These are phyloP conservation scores for Andrena hattorfiana DNA, from an alignment of 2,888 invertebrate species.

Conservation along the genomic window DNA sequence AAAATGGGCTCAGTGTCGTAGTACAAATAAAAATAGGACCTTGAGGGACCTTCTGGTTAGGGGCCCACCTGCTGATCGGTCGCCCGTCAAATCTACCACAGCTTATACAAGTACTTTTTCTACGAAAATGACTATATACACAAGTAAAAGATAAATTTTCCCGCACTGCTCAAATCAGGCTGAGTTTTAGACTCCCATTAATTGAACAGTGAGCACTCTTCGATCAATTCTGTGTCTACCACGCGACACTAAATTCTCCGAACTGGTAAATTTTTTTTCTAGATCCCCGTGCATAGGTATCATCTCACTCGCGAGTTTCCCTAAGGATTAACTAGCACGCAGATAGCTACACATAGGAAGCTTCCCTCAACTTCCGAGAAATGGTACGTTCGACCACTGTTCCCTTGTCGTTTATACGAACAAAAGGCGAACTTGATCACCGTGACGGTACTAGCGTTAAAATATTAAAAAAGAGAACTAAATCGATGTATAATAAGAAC, in stretches of 20 bases:
- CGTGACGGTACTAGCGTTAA: neutral
- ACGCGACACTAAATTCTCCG: no score
- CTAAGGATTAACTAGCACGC: neutral
- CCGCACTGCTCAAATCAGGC: no score
- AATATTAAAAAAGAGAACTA: constrained; percentile 13
- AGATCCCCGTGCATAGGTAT: neutral
- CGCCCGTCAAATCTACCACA: no score
- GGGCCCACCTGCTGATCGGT: no score
- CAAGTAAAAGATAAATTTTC: no score
- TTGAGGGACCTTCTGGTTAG: no score
- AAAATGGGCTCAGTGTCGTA: no score
- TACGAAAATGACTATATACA: no score
- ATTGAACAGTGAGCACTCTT: no score
- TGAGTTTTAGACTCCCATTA: no score
- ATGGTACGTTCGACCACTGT: neutral
- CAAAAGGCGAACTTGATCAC: neutral
- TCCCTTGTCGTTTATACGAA: neutral
- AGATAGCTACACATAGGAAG: neutral
- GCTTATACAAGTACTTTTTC: no score
- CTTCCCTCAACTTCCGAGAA: neutral
- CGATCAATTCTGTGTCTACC: neutral
- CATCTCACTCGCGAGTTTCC: neutral
- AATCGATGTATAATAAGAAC: constrained; percentile 11
- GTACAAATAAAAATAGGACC: no score
- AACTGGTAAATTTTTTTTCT: neutral